Evolutionary conservation across 2,888 invertebrate species (phyloP).

Genomic region (Tortricodes alternella): DNA sequence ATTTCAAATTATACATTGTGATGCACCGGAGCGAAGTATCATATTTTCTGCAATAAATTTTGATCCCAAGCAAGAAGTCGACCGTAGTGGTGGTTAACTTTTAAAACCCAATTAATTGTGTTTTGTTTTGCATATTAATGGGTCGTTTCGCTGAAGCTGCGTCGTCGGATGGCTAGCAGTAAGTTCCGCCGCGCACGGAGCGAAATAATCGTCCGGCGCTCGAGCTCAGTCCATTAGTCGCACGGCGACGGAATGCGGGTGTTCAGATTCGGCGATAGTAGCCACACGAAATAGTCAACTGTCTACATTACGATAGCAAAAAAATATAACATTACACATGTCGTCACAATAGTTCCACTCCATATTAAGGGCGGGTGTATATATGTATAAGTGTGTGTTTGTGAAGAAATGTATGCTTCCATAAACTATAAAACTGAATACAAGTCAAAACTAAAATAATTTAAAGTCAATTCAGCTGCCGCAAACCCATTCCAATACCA

Average conservation of each 20-base stretch:
- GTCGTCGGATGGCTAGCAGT: slow-evolving; percentile 43
- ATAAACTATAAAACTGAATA: neutral
- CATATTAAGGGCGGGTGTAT: no score
- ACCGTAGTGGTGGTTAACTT: slow-evolving; percentile 54
- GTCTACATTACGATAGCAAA: slow-evolving; percentile 42
- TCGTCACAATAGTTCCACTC: neutral
- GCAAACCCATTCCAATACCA: neutral
- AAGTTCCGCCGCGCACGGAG: slow-evolving; percentile 54
- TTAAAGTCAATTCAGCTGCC: neutral
- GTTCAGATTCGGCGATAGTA: slow-evolving; percentile 39
- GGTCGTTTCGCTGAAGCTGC: slow-evolving; percentile 47
- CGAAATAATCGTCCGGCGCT: slow-evolving; percentile 52
- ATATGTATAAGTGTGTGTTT: no score
- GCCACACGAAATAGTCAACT: slow-evolving; percentile 45
- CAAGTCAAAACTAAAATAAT: neutral
- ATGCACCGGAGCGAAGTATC: slow-evolving; percentile 38
- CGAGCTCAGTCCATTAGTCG: slow-evolving; percentile 55
- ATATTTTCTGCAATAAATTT: slow-evolving; percentile 52
- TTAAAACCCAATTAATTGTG: slow-evolving; percentile 62
- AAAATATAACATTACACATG: neutral
- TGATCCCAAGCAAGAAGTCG: slow-evolving; percentile 48
- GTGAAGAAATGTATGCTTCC: no score
- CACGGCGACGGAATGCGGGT: slow-evolving; percentile 36
- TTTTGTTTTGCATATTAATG: slow-evolving; percentile 70
- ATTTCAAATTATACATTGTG: slow-evolving; percentile 27